A percentile compares a stretch with the other conserved stretches of the same genome.
Conservation (phyloP, 2,113 vertebrate genomes). For the Vimba vimba region DNA sequence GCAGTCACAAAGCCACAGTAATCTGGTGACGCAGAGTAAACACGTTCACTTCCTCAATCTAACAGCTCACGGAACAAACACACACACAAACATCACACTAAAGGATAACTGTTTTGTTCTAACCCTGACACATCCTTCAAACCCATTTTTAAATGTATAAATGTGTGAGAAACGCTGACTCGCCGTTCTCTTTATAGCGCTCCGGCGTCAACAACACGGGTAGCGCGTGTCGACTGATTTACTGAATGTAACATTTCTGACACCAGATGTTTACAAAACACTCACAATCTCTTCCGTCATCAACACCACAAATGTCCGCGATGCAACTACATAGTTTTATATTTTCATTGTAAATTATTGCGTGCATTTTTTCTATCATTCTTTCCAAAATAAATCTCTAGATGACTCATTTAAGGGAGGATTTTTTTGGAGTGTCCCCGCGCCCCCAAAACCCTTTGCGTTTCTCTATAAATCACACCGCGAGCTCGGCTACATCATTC, state of each 20-base stretch:
- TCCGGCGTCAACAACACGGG: background rate
- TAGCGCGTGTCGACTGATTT: background rate
- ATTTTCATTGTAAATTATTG: no score
- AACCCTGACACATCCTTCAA: no score
- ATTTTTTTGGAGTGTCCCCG: conserved; percentile 28
- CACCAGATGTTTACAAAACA: conserved; percentile 35
- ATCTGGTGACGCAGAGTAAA: conserved; percentile 71
- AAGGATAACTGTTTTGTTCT: background rate
- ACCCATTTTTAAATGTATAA: background rate
- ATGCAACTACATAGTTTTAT: background rate
- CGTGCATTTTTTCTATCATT: background rate
- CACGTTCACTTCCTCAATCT: conserved; percentile 57
- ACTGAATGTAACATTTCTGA: conserved; percentile 25
- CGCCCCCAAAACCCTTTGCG: background rate
- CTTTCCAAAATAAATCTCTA: background rate
- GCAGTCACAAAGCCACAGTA: background rate
- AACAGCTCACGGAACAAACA: no score
- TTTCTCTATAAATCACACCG: conserved; percentile 19
- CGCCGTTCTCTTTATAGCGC: background rate
- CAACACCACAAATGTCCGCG: background rate
- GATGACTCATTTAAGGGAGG: conserved; percentile 28
- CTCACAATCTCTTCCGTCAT: background rate
- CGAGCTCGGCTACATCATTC: background rate
- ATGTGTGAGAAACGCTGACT: conserved; percentile 29
- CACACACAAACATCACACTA: background rate